Evolutionary conservation across 2,113 vertebrate genomes (phyloP).

Genomic region (Planiliza haematocheilus): DNA sequence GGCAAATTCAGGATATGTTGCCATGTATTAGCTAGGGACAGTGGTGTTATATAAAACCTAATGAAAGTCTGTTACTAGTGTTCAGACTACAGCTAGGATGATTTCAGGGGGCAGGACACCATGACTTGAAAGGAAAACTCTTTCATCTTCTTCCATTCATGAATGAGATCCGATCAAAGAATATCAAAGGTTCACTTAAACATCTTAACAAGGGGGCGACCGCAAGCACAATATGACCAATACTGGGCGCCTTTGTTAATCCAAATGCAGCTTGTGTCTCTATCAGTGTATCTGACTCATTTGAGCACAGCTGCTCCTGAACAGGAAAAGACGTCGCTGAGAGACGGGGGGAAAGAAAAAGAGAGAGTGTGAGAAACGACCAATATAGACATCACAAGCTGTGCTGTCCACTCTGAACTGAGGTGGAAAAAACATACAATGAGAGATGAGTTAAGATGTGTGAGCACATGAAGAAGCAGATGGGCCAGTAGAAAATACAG

Average conservation of each 20-base stretch:
- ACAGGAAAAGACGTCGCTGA: conserved; percentile 58
- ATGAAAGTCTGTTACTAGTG: not conserved
- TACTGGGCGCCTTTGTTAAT: conserved; percentile 39
- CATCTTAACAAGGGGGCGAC: conserved; percentile 30
- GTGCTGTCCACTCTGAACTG: conserved; percentile 70
- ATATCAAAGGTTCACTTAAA: conserved; percentile 42
- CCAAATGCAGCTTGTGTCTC: conserved; percentile 42
- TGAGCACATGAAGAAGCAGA: conserved; percentile 60
- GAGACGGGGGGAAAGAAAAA: conserved; percentile 16
- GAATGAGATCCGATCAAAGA: conserved; percentile 11
- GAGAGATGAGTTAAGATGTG: conserved; percentile 35
- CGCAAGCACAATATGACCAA: conserved; percentile 18
- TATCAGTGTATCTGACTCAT: conserved; percentile 61
- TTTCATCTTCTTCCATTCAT: conserved; percentile 11
- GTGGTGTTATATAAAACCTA: conserved; percentile 19
- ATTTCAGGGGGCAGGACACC: conserved; percentile 4
- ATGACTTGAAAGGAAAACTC: not conserved
- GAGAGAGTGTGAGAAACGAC: conserved; percentile 51
- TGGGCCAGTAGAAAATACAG: conserved; percentile 48
- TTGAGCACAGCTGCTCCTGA: conserved; percentile 63
- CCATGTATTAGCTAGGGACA: not conserved
- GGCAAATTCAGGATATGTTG: not conserved
- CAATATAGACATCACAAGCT: conserved; percentile 77
- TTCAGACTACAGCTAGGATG: conserved; percentile 4
- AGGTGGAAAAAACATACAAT: conserved; percentile 28